Conservation (phyloP, 2,888 invertebrate species). For the Drosophila tripunctata region DNA sequence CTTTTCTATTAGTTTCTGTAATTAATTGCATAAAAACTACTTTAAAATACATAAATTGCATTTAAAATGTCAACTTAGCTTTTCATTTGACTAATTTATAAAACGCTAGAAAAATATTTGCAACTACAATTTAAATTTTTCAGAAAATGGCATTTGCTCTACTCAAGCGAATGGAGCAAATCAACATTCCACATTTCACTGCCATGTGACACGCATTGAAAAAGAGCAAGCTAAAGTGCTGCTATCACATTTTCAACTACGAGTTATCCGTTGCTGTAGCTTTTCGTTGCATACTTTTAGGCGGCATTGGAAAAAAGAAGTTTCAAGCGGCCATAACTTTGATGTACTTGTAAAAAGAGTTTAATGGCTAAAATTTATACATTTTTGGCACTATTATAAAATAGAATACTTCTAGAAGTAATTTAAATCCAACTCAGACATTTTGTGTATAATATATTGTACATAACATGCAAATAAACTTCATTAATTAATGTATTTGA, state of each 20-base stretch:
- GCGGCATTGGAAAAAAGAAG: neutral
- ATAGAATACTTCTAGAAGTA: too few species aligned
- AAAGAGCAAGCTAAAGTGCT: slow-evolving; percentile 12
- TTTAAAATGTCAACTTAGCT: neutral
- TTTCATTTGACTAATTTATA: neutral
- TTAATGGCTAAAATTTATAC: too few species aligned
- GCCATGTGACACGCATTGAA: slow-evolving; percentile 64
- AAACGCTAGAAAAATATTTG: neutral
- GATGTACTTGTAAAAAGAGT: too few species aligned
- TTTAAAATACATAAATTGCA: neutral
- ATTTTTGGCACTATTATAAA: too few species aligned
- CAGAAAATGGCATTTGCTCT: slow-evolving; percentile 9
- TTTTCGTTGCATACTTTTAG: neutral
- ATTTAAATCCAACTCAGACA: too few species aligned
- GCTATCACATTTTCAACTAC: too few species aligned
- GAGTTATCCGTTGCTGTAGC: neutral
- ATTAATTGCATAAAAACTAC: neutral
- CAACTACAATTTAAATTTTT: slow-evolving; percentile 1
- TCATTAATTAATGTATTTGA: too few species aligned
- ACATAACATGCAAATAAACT: too few species aligned
- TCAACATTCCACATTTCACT: slow-evolving; percentile 17
- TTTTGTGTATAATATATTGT: too few species aligned
- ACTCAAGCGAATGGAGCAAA: slow-evolving; percentile 1
- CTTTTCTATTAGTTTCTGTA: neutral
- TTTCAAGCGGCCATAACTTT: too few species aligned